Percentiles rank a stretch among this genome's conserved stretches.
Conservation (phyloP, 2,797 vertebrate species). For the Malacoraja senta region DNA sequence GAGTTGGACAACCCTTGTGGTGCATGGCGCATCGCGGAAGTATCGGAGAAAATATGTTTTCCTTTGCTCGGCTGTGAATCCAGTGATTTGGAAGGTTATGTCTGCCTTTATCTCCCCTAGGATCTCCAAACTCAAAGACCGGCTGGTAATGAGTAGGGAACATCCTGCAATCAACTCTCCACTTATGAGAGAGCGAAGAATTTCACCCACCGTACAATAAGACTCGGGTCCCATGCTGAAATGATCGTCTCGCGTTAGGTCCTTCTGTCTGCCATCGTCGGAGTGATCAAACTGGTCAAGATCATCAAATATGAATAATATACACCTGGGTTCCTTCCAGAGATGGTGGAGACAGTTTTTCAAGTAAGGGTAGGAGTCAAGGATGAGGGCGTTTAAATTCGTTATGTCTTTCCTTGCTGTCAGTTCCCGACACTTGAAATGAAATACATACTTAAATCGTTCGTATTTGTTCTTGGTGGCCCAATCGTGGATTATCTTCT, state of each 20-base stretch:
- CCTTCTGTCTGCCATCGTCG: too few species aligned
- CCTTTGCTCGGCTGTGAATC: slow-evolving; percentile 59
- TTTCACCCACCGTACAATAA: slow-evolving; percentile 41
- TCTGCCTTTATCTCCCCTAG: slow-evolving; percentile 35
- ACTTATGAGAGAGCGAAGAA: slow-evolving; percentile 57
- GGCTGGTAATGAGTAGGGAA: slow-evolving; percentile 50
- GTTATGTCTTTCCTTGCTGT: neutral
- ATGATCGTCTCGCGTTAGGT: too few species aligned
- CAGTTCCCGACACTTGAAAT: neutral
- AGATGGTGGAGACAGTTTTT: too few species aligned
- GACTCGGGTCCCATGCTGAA: slow-evolving; percentile 25
- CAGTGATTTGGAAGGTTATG: slow-evolving; percentile 48
- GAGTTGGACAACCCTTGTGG: slow-evolving; percentile 41
- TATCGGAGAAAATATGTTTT: slow-evolving; percentile 52
- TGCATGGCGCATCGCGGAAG: slow-evolving; percentile 47
- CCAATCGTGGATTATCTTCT: neutral
- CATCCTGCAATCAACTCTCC: slow-evolving; percentile 45
- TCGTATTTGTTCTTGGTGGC: neutral
- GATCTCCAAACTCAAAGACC: slow-evolving; percentile 34
- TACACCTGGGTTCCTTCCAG: too few species aligned
- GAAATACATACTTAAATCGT: neutral
- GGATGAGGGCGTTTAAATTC: too few species aligned
- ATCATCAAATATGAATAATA: too few species aligned
- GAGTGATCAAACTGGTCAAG: too few species aligned
- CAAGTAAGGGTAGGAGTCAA: too few species aligned